phyloP scores from a whole-genome alignment of 2,888 invertebrate genomes.

The Oscheius sp. region DNA sequence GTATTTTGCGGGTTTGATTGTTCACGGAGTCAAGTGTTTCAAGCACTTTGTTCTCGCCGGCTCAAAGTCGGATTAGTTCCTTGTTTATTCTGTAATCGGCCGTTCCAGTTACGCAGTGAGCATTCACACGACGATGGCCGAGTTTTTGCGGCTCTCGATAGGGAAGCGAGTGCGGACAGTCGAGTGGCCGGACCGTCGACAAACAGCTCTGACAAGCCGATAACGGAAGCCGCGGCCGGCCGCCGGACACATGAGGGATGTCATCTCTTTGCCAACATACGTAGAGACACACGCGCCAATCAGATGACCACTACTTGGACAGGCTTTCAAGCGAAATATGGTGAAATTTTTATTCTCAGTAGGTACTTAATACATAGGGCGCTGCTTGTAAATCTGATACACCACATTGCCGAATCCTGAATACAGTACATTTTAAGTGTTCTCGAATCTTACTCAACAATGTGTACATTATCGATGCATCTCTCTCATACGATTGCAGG shows the following conservation, averaged over 20 bases:
- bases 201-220: conserved; percentile 35
- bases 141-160: conserved; percentile 37
- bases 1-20: too few relatives aligned
- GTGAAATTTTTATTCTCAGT: conserved; percentile 5
- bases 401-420: background rate
- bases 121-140: conserved; percentile 37
- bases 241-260: conserved; percentile 33
- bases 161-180: conserved; percentile 37
- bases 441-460: background rate
- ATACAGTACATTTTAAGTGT: background rate
- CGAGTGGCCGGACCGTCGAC: conserved; percentile 37
- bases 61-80: conserved; percentile 34
- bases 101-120: conserved; percentile 34
- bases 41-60: conserved; percentile 36
- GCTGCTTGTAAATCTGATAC: too few relatives aligned
- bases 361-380: background rate
- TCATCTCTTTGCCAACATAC: conserved; percentile 27
- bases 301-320: conserved; percentile 5
- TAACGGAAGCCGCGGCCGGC: conserved; percentile 28
- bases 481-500: background rate
- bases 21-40: conserved; percentile 21
- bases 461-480: background rate
- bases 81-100: conserved; percentile 35
- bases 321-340: background rate
- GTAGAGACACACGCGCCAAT: conserved; percentile 2